These are phyloP conservation scores for Clarias platycephalus DNA, from an alignment of 2,797 vertebrate species.

Conservation along the genomic window DNA sequence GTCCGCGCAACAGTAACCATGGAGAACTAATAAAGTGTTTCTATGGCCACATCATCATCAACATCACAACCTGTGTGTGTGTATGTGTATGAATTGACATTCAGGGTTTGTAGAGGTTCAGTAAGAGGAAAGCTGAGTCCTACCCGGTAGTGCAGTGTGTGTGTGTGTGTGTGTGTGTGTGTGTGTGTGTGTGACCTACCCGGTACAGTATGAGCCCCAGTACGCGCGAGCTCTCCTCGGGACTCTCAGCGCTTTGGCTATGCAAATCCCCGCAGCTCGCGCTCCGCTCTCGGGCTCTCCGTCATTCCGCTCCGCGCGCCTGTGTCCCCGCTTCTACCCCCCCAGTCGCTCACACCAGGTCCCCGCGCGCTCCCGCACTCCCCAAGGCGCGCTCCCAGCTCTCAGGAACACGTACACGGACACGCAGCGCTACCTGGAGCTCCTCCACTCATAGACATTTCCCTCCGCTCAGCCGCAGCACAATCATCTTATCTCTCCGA, in stretches of 20 bases:
- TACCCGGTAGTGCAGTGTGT: conserved; percentile 1
- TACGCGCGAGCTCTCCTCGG: neutral
- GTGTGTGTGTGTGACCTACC: neutral
- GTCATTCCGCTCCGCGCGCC: neutral
- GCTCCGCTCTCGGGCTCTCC: neutral
- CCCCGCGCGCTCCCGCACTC: neutral
- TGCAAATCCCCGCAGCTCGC: neutral
- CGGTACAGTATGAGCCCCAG: conserved; percentile 11
- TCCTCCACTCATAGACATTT: conserved; percentile 12
- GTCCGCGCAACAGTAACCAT: neutral
- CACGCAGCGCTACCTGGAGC: neutral
- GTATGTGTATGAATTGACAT: neutral
- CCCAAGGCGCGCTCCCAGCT: neutral
- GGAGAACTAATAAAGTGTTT: conserved; percentile 18
- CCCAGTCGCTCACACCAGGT: neutral
- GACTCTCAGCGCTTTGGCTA: neutral
- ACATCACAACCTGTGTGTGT: neutral
- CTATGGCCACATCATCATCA: conserved; percentile 42
- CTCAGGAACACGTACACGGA: neutral
- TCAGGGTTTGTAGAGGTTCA: neutral
- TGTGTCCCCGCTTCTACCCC: neutral
- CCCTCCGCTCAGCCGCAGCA: conserved; percentile 17
- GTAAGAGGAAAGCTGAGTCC: neutral
- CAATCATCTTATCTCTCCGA: conserved; percentile 3
- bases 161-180: too few relatives aligned